Base-by-base conservation (phyloP, 2,797 vertebrate species). In the Acipenser ruthenus region DNA sequence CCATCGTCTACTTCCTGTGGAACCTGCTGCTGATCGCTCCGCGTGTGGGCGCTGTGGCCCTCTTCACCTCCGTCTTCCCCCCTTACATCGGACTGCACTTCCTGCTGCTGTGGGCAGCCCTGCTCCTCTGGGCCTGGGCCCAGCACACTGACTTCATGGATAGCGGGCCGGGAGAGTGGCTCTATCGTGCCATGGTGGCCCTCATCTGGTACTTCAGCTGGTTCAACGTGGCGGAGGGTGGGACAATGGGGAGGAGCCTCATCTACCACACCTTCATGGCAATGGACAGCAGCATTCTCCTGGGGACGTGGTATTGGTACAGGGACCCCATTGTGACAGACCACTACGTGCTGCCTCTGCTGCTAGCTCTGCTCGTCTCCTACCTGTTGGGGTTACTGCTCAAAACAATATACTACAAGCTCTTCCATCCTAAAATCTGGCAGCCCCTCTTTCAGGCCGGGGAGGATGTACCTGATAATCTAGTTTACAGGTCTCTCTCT, bases 151-250 rank as follows among this genome's bases (percentile, higher is more conserved):
- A 83, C 72, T 95, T 98, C 66, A 99, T 97, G 95, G 92, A 93
- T n/a, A 87, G 81, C 0, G 1, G 37, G 0, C 49, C 62, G 0
- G 87, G 90, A 0, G 95, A 98, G 79, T 84, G 90, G 85, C 88
- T 97, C 4, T 99, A 97, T 84, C 89, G 93, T n/a, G 89, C 83
- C 64, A 73, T 88, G 0, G 87, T 97, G 13, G 95, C 92, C 0
- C 80, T 93, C 59, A 92, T 98, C 67, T 94, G 95, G 78, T 98
- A 98, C 79, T 97, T 99, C 87, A 95, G 93, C 82, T 99, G 96
- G 96, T 98, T 98, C 72, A 98, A 93, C 0, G 93, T 98, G 64
- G 79, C 89, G 0, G 89, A 84, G 52, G 95, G 96, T 0, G 82
- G 53, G 9, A 97, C 94, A 0, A 74, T 80, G 6, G 62, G 76